Percentiles rank a stretch among this genome's conserved stretches.
Evolutionary conservation across 1,140 invertebrate genomes (phyloP).

Genomic region (Drosophila orosa): DNA sequence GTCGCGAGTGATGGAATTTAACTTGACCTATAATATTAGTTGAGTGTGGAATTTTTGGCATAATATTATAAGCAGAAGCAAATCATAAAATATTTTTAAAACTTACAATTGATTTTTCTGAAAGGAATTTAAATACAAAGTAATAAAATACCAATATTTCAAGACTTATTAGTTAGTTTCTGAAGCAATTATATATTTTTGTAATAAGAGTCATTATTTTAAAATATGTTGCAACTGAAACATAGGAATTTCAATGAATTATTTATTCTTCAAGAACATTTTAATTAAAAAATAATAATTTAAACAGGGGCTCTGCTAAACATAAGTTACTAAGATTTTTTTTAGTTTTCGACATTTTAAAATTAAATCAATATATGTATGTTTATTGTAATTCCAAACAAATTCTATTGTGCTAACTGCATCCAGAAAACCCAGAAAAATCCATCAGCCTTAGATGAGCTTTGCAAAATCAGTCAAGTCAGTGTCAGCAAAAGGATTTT

Average conservation of each 20-base stretch:
- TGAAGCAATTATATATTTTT: no score
- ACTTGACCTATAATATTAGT: background rate
- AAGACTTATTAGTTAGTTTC: no score
- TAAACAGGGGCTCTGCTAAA: no score
- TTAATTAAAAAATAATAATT: no score
- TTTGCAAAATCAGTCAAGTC: conserved; percentile 63
- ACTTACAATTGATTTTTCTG: background rate
- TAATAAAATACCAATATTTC: no score
- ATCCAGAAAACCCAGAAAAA: conserved; percentile 8
- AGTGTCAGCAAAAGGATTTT: conserved; percentile 20
- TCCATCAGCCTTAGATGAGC: conserved; percentile 18
- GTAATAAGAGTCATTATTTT: no score
- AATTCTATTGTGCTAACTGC: background rate
- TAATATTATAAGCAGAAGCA: background rate
- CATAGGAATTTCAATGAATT: no score
- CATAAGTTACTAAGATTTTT: no score
- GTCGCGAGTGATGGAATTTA: background rate
- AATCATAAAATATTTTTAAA: background rate
- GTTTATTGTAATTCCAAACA: background rate
- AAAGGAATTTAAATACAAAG: no score
- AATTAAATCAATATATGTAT: background rate
- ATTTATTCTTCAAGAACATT: no score
- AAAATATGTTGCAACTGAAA: no score
- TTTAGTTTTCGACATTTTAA: no score
- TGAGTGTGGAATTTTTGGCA: background rate